Evolutionary conservation across 1,140 invertebrate species (phyloP), one percentile per base, ranked within the genome.

Genomic region (Wasmannia auropunctata): DNA sequence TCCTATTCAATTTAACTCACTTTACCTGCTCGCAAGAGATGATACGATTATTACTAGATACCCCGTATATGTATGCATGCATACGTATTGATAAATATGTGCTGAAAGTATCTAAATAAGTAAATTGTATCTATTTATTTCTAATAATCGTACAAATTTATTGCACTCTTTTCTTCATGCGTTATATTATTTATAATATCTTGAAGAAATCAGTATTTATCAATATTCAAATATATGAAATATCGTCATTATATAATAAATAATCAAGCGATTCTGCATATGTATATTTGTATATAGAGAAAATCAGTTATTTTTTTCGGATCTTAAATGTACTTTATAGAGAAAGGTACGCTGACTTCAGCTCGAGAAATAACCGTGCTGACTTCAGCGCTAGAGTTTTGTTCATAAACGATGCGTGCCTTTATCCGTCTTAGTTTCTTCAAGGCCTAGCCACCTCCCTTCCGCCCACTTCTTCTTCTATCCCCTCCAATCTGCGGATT

Each of bases 371-470:
- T 83, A 83, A 58, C 51, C 37, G 37, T 40, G 79, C 65, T 81
- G 79, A 83, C 79, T 83, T 83, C 67, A 83, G 51, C 67, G 37
- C 67, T 72, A 74, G 51, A 83, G 79, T 83, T 74, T 40, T 67
- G 79, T 83, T 83, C 79, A 83, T 83, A 83, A 72, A 37, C 67
- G 77, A 54, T 34, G 77, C 63, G 54, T 83, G 67, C 74, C 85
- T 89, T 87, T 87, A 46, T 90, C 87, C 88, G 86, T 58, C 87
- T 90, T 87, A 25, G 74, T 76, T 87, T 81, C 51, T 70, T 90
- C 89, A 90, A 90, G 88, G 89, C 88, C 89, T 90, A 62, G 43
- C 63, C 54, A 69, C 67, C 85, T 40, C 79, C 62, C 22, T 43
- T 58, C 14, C 54, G 19, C 25, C 46, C 22, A 51, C 31, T n/a